These are phyloP conservation scores for Poeciliopsis retropinna DNA, from an alignment of 2,113 vertebrate genomes.

Conservation along the genomic window DNA sequence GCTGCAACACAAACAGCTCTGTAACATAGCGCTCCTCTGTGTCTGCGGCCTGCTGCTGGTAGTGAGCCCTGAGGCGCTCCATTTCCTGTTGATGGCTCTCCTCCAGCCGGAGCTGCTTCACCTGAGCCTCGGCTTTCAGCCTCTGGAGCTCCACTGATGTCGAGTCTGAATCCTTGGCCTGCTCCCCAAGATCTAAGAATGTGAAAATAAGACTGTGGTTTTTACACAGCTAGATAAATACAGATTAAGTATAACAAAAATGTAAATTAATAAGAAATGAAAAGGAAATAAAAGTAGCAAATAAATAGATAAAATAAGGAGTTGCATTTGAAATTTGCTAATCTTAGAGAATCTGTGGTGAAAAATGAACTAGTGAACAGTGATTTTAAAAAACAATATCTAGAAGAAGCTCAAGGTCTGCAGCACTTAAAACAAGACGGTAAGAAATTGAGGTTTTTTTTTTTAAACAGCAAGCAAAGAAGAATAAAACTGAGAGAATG, in stretches of 20 bases:
- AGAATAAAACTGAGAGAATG: too few species aligned
- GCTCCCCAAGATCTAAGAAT: constrained; percentile 38
- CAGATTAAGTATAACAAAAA: not conserved
- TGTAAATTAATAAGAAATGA: too few species aligned
- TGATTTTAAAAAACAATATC: not conserved
- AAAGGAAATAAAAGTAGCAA: not conserved
- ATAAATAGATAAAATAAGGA: not conserved
- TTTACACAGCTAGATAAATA: constrained; percentile 16
- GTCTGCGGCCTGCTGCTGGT: constrained; percentile 84
- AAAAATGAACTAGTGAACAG: not conserved
- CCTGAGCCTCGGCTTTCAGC: constrained; percentile 74
- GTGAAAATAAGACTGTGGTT: constrained; percentile 12
- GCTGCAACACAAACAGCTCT: constrained; percentile 82
- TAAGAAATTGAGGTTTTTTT: too few species aligned
- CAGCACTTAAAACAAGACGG: not conserved
- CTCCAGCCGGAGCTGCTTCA: constrained; percentile 77
- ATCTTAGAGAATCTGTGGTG: not conserved
- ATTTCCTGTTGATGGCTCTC: constrained; percentile 82
- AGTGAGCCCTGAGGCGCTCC: constrained; percentile 79
- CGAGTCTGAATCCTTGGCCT: constrained; percentile 21
- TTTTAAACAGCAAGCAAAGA: too few species aligned
- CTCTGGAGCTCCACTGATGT: constrained; percentile 61
- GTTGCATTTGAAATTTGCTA: not conserved
- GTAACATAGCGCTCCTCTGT: constrained; percentile 78
- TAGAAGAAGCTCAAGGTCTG: not conserved